These are phyloP conservation scores for Muscina levida DNA, from an alignment of 2,888 invertebrate genomes.

Conservation along the genomic window DNA sequence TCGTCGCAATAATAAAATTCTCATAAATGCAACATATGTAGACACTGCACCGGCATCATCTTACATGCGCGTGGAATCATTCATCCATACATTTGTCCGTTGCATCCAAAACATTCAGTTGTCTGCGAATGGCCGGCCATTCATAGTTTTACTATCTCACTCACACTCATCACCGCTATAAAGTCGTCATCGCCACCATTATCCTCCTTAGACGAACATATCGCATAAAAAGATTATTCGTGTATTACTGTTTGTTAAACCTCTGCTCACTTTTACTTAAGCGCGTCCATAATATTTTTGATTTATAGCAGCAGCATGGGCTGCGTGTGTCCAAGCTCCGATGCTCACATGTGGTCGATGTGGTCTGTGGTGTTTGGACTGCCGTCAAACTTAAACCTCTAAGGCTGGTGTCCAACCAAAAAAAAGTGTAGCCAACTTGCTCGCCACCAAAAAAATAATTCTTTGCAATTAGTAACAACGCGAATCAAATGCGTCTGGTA, in stretches of 20 bases:
- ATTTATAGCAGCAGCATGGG: slow-evolving; percentile 45
- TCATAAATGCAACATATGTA: slow-evolving; percentile 45
- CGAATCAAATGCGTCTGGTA: slow-evolving; percentile 15
- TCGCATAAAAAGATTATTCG: neutral
- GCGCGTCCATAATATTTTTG: slow-evolving; percentile 43
- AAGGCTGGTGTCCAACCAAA: neutral
- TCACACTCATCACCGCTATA: slow-evolving; percentile 25
- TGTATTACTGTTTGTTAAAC: neutral
- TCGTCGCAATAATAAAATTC: slow-evolving; percentile 54
- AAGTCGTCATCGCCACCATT: slow-evolving; percentile 12
- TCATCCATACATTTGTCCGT: neutral
- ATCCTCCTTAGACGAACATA: neutral
- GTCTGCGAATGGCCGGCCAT: slow-evolving; percentile 27
- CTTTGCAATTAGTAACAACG: slow-evolving; percentile 9
- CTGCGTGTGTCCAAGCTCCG: slow-evolving; percentile 17
- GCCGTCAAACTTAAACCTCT: slow-evolving; percentile 9
- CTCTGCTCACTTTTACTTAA: slow-evolving; percentile 47
- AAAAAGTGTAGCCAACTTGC: neutral
- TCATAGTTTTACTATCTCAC: slow-evolving; percentile 28
- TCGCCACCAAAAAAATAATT: neutral
- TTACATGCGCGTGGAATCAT: neutral
- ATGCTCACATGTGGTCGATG: too few relatives aligned
- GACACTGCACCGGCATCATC: neutral
- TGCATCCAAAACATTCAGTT: too few relatives aligned
- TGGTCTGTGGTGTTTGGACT: neutral